Percentiles rank a stretch among this genome's conserved stretches.
phyloP scores from a whole-genome alignment of 2,797 vertebrate species.

The Muscicapa striata region DNA sequence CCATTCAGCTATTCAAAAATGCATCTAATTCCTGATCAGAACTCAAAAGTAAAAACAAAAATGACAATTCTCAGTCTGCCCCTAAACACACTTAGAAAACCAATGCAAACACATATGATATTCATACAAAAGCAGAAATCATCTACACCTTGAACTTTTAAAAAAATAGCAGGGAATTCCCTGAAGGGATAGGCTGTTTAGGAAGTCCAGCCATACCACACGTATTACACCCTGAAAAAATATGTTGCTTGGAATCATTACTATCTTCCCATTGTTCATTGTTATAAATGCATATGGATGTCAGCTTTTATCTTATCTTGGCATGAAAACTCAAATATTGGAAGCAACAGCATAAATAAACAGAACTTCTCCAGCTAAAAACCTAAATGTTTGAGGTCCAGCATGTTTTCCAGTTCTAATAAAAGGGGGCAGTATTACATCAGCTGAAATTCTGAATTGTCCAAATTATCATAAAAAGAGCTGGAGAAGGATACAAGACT shows the following conservation, averaged over 20 bases:
- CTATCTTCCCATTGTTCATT: not conserved
- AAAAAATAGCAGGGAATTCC: conserved; percentile 27
- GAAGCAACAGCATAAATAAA: conserved; percentile 56
- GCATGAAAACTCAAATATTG: conserved; percentile 46
- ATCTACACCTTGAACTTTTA: not conserved
- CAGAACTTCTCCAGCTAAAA: conserved; percentile 10
- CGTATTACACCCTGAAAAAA: conserved; percentile 10
- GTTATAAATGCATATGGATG: conserved; percentile 29
- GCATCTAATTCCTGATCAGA: not conserved
- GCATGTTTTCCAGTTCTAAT: conserved; percentile 65
- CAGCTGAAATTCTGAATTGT: conserved; percentile 55
- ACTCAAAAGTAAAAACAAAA: not conserved
- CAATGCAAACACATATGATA: not conserved
- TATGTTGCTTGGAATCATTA: conserved; percentile 3
- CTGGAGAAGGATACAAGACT: conserved; percentile 6
- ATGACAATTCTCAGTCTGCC: not conserved
- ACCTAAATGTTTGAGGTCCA: conserved; percentile 14
- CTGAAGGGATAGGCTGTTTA: not conserved
- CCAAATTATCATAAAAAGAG: conserved; percentile 16
- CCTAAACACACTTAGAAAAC: not conserved
- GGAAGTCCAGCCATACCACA: not conserved
- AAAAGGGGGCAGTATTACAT: conserved; percentile 75
- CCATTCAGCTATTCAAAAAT: not conserved
- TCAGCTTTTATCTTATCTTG: conserved; percentile 33
- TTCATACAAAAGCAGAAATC: conserved; percentile 1